Evolutionary conservation across 1,140 invertebrate genomes (phyloP), one percentile per base, ranked within the genome.

Genomic region (Popillia japonica): DNA sequence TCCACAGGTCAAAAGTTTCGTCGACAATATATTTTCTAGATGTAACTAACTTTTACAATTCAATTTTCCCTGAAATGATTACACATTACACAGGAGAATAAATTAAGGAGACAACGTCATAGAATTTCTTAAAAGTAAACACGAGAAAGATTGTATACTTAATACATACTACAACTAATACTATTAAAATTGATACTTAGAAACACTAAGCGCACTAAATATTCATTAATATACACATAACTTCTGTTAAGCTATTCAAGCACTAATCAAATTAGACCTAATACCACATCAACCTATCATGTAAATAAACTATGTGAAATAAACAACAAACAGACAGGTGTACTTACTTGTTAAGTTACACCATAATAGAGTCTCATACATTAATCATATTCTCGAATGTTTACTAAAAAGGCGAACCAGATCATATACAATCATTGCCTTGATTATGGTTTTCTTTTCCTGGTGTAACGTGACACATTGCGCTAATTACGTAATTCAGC

Each of bases 381-480:
- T 68, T 10, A 68, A 68, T 68, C 22, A 23, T 68, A 9, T 22
- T 55, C 7, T 1, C 20, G 27, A 22, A 68, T 22, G 27, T 14
- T 34, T 27, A 27, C 22, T 27, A 68, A 68, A 68, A 68, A 68
- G 27, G 61, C 20, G 23, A 68, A 68, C 61, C 20, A 34, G 61
- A 23, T 68, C 61, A 68, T 68, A 27, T 22, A 55, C 48, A 55
- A 14, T 22, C 22, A 22, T 68, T 22, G 61, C 61, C 61, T 68
- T 68, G 61, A 68, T 68, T 68, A 68, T 55, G 42, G n/a, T 68
- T 68, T 68, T 17, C 61, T 68, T 27, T 68, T 68, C 20, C 22
- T 68, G 27, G 61, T 14, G 20, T 68, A 68, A 10, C 27, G 61
- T 68, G 61, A 22, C 17, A 27, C 61, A 68, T 68, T 68, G 61